A percentile compares a stretch with the other conserved stretches of the same genome.
These are phyloP conservation scores for Itoplectis maculator DNA, from an alignment of 2,888 invertebrate genomes.

Conservation along the genomic window DNA sequence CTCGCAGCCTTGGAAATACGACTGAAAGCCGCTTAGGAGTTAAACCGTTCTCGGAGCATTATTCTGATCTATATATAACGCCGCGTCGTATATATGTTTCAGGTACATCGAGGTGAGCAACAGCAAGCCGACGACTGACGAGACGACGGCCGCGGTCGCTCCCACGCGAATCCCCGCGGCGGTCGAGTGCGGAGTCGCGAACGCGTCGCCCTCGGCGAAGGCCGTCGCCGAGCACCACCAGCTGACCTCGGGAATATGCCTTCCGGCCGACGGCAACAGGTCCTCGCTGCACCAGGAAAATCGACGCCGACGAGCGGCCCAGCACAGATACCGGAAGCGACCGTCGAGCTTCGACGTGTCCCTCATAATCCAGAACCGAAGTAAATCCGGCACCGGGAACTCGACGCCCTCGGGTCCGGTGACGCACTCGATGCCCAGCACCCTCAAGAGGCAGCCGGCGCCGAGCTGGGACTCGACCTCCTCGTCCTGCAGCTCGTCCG, in stretches of 20 bases:
- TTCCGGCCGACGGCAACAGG: constrained; percentile 65
- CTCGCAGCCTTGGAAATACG: neutral
- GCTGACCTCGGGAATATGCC: constrained; percentile 53
- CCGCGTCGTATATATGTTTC: constrained; percentile 20
- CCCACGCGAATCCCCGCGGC: constrained; percentile 21
- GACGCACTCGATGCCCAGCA: constrained; percentile 72
- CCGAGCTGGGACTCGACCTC: constrained; percentile 76
- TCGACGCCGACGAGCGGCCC: constrained; percentile 73
- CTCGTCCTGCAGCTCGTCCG: constrained; percentile 77
- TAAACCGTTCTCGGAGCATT: neutral
- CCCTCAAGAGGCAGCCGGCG: constrained; percentile 71
- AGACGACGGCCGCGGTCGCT: constrained; percentile 27
- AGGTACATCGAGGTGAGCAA: constrained; percentile 63
- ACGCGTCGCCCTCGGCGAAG: constrained; percentile 32
- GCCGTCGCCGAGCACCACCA: constrained; percentile 45
- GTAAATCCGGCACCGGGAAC: constrained; percentile 66
- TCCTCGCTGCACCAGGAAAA: constrained; percentile 75
- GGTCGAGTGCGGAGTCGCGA: constrained; percentile 17
- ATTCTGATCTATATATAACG: neutral
- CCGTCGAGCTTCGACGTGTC: constrained; percentile 78
- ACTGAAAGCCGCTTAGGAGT: neutral
- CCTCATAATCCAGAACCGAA: constrained; percentile 73
- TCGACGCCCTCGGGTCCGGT: constrained; percentile 66
- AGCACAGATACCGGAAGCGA: constrained; percentile 72
- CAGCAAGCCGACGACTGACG: constrained; percentile 33